A percentile compares a stretch with the other conserved stretches of the same genome.
These are phyloP conservation scores for Acromyrmex echinatior DNA, from an alignment of 1,140 invertebrate genomes.

Conservation along the genomic window DNA sequence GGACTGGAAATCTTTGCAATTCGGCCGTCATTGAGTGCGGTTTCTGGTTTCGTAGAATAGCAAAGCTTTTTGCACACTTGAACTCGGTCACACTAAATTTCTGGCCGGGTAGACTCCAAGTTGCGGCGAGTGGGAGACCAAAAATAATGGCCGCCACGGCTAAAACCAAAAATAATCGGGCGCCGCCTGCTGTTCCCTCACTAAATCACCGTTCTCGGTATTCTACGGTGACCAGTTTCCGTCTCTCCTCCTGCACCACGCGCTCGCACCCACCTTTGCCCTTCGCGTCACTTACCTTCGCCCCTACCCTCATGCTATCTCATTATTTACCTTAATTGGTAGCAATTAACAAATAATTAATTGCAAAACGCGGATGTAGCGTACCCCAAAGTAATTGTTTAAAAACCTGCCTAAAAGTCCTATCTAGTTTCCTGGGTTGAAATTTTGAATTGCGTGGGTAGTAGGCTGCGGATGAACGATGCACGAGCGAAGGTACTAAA, in stretches of 20 bases:
- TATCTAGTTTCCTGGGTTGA: neutral
- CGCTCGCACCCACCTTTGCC: conserved; percentile 28
- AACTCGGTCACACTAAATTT: conserved; percentile 79
- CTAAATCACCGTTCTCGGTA: conserved; percentile 82
- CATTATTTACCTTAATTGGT: conserved; percentile 84
- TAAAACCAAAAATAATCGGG: conserved; percentile 86
- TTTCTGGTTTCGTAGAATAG: conserved; percentile 55
- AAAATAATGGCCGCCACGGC: conserved; percentile 82
- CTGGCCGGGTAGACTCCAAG: conserved; percentile 76
- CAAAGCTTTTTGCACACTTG: conserved; percentile 69
- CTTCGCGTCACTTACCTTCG: conserved; percentile 61
- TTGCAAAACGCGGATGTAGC: conserved; percentile 55
- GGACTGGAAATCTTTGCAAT: conserved; percentile 60
- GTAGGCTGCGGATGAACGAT: conserved; percentile 21
- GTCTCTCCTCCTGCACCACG: conserved; percentile 54
- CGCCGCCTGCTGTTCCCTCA: conserved; percentile 82
- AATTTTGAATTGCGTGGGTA: conserved; percentile 7
- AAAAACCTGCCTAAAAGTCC: conserved; percentile 63
- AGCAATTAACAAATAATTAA: conserved; percentile 82
- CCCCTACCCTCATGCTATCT: conserved; percentile 63
- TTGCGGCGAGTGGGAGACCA: conserved; percentile 78
- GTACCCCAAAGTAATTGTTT: conserved; percentile 69
- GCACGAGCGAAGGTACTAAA: conserved; percentile 12
- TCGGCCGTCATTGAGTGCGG: conserved; percentile 47
- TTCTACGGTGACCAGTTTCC: conserved; percentile 72